Percentiles rank a stretch among this genome's conserved stretches.
These are phyloP conservation scores for Psammodynastes pulverulentus DNA, from an alignment of 2,113 vertebrate genomes.

Conservation along the genomic window DNA sequence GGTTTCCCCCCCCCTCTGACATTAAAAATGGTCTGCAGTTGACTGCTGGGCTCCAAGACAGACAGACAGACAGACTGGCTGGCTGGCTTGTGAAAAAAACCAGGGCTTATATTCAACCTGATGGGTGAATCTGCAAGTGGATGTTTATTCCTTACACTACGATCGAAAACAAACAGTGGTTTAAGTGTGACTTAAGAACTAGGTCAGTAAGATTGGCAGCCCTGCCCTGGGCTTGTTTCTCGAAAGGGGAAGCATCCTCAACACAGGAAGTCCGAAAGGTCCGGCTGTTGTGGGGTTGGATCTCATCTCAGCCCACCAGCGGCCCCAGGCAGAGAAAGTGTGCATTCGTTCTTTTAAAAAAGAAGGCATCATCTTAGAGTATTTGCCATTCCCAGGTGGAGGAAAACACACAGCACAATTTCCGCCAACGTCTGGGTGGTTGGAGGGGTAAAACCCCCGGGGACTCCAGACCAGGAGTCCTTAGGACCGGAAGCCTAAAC, in stretches of 20 bases:
- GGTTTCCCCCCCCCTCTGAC: too few relatives aligned
- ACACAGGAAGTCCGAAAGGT: background rate
- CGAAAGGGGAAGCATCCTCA: background rate
- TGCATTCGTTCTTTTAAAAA: background rate
- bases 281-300: background rate
- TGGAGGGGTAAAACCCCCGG: background rate
- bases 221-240: background rate
- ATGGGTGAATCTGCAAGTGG: background rate
- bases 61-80: too few relatives aligned
- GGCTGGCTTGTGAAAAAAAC: background rate
- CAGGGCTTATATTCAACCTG: background rate
- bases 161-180: background rate
- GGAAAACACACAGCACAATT: background rate
- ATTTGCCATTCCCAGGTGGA: background rate
- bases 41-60: background rate
- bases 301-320: background rate
- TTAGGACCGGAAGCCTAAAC: background rate
- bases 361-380: background rate
- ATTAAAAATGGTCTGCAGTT: background rate
- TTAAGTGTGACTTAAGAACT: background rate
- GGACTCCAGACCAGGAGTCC: too few relatives aligned
- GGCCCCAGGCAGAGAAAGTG: background rate
- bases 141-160: background rate
- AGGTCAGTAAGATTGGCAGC: background rate
- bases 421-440: background rate